Conservation (phyloP, 2,888 invertebrate species). For the Nymphalis polychloros region DNA sequence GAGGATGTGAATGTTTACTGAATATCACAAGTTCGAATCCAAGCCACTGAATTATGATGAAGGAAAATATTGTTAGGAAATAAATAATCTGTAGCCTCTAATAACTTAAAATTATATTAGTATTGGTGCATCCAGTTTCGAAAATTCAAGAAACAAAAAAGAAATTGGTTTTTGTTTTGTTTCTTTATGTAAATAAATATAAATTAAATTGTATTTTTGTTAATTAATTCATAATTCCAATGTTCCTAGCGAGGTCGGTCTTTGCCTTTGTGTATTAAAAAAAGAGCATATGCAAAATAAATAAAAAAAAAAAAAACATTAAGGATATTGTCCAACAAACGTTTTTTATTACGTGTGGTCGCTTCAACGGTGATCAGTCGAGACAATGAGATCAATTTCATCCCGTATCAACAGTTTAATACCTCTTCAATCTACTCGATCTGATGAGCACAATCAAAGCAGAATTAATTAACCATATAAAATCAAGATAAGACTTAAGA, state of each 20-base stretch:
- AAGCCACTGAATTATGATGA: too few species aligned
- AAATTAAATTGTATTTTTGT: too few species aligned
- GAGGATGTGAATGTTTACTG: too few species aligned
- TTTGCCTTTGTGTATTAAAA: neutral
- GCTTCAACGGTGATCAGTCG: slow-evolving; percentile 26
- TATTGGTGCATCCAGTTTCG: too few species aligned
- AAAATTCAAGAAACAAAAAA: too few species aligned
- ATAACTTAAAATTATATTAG: too few species aligned
- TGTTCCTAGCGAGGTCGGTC: neutral
- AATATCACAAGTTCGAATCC: too few species aligned
- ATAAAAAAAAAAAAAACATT: neutral
- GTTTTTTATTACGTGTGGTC: slow-evolving; percentile 23
- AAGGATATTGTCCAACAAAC: slow-evolving; percentile 4
- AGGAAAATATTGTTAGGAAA: too few species aligned
- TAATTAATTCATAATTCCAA: neutral
- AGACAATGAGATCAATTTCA: slow-evolving; percentile 32
- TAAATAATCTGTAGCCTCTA: too few species aligned
- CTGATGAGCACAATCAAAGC: slow-evolving; percentile 61
- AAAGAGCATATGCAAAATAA: neutral
- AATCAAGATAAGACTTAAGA: slow-evolving; percentile 35
- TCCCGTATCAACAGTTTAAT: slow-evolving; percentile 56
- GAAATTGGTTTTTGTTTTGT: too few species aligned
- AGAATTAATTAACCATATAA: slow-evolving; percentile 62
- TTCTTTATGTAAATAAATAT: too few species aligned
- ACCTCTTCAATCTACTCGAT: slow-evolving; percentile 55